Percentiles rank a stretch among this genome's conserved stretches.
Conservation (phyloP, 2,888 invertebrate species). For the Heliothis peltigera region DNA sequence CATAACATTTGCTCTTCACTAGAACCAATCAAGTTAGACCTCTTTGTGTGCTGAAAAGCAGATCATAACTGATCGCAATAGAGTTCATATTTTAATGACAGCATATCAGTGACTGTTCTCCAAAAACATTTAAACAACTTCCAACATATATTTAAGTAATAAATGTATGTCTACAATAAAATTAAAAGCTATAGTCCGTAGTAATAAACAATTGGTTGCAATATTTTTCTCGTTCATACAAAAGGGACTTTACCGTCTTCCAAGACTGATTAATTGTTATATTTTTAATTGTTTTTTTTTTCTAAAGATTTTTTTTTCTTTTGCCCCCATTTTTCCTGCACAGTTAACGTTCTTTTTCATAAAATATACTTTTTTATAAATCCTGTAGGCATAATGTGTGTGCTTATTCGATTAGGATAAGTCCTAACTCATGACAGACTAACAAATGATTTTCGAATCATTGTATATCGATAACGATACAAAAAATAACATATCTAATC, state of each 20-base stretch:
- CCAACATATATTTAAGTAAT: constrained; percentile 2
- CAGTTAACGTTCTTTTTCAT: constrained; percentile 30
- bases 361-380: not conserved
- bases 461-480: constrained; percentile 15
- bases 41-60: too few species aligned
- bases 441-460: constrained; percentile 7
- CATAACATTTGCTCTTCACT: too few species aligned
- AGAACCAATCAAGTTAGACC: too few species aligned
- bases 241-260: constrained; percentile 77
- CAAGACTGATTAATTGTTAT: constrained; percentile 82
- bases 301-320: constrained; percentile 14
- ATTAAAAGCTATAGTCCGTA: constrained; percentile 13
- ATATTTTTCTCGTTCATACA: constrained; percentile 42
- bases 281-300: constrained; percentile 61
- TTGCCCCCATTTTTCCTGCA: not conserved
- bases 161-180: not conserved
- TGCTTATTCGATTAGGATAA: too few species aligned
- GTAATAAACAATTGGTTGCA: constrained; percentile 28
- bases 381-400: too few species aligned
- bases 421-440: not conserved
- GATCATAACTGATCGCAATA: too few species aligned
- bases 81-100: not conserved
- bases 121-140: not conserved
- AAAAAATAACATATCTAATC: constrained; percentile 43
- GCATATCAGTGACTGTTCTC: not conserved